Percentiles rank a stretch among this genome's conserved stretches.
These are phyloP conservation scores for Salarias fasciatus DNA, from an alignment of 2,797 vertebrate genomes.

Conservation along the genomic window DNA sequence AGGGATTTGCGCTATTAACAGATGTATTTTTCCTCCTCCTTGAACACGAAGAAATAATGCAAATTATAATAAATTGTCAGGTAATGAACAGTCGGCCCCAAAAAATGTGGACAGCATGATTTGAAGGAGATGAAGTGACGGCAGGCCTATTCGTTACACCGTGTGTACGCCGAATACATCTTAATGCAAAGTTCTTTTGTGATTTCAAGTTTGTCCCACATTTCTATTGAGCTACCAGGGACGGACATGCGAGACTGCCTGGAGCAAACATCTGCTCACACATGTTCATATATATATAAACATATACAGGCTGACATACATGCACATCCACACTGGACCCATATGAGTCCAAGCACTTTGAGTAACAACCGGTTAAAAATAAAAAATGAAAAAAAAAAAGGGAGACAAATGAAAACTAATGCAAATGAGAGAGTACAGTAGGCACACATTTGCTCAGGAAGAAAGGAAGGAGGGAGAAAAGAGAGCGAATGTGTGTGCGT, in stretches of 20 bases:
- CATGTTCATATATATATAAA: constrained; percentile 85
- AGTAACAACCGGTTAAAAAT: constrained; percentile 15
- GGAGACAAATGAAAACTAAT: constrained; percentile 1
- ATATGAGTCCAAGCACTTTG: constrained; percentile 34
- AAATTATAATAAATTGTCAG: constrained; percentile 77
- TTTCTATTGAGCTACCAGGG: constrained; percentile 75
- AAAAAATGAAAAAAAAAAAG: constrained; percentile 6
- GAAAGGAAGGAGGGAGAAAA: constrained; percentile 39
- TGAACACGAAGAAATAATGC: constrained; percentile 78
- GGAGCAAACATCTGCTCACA: constrained; percentile 82
- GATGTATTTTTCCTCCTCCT: constrained; percentile 81
- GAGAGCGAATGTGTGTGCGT: constrained; percentile 26
- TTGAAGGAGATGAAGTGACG: constrained; percentile 65
- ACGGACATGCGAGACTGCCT: constrained; percentile 73
- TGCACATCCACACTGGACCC: constrained; percentile 50
- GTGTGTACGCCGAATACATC: constrained; percentile 53
- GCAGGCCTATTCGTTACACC: constrained; percentile 58
- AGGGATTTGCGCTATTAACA: constrained; percentile 73
- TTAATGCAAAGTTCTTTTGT: constrained; percentile 76
- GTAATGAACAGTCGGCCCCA: constrained; percentile 71
- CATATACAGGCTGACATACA: constrained; percentile 70
- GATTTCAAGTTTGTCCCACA: constrained; percentile 76
- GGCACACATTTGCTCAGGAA: constrained; percentile 35
- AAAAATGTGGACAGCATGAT: constrained; percentile 60
- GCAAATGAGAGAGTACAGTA: constrained; percentile 33